Evolutionary conservation across 2,888 invertebrate genomes (phyloP).

Genomic region (Protodeltote pygarga): DNA sequence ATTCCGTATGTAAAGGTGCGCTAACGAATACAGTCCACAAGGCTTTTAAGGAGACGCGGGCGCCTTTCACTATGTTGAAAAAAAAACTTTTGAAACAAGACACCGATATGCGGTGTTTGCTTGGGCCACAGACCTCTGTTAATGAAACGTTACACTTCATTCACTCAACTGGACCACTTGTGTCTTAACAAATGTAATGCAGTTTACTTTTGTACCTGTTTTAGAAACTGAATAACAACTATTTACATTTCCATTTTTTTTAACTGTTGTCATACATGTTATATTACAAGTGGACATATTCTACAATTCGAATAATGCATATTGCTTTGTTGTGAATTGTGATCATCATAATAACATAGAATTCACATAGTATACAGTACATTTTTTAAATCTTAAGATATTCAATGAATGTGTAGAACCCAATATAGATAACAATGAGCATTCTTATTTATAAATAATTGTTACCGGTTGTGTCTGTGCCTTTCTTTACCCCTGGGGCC

Average conservation of each 20-base stretch:
- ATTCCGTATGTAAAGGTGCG: slow-evolving; percentile 66
- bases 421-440: slow-evolving; percentile 20
- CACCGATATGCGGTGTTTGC: slow-evolving; percentile 76
- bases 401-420: slow-evolving; percentile 17
- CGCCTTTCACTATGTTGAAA: slow-evolving; percentile 78
- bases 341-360: slow-evolving; percentile 35
- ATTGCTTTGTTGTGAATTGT: slow-evolving; percentile 31
- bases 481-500: slow-evolving; percentile 64
- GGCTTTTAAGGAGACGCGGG: slow-evolving; percentile 80
- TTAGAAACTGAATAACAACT: slow-evolving; percentile 32
- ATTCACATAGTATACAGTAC: slow-evolving; percentile 26
- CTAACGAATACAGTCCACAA: slow-evolving; percentile 79
- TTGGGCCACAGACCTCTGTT: slow-evolving; percentile 70
- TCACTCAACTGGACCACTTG: slow-evolving; percentile 73
- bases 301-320: slow-evolving; percentile 18
- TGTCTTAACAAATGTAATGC: slow-evolving; percentile 54
- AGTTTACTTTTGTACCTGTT: slow-evolving; percentile 43
- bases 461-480: slow-evolving; percentile 55
- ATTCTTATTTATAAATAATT: slow-evolving; percentile 46
- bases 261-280: slow-evolving; percentile 29
- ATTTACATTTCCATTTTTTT: slow-evolving; percentile 28
- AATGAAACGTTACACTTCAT: slow-evolving; percentile 80
- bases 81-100: slow-evolving; percentile 78
- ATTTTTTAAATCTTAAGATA: slow-evolving; percentile 32
- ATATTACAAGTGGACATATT: slow-evolving; percentile 30